Base-by-base conservation (phyloP, 2,113 vertebrate species). In the Gallinago paraguaiae region DNA sequence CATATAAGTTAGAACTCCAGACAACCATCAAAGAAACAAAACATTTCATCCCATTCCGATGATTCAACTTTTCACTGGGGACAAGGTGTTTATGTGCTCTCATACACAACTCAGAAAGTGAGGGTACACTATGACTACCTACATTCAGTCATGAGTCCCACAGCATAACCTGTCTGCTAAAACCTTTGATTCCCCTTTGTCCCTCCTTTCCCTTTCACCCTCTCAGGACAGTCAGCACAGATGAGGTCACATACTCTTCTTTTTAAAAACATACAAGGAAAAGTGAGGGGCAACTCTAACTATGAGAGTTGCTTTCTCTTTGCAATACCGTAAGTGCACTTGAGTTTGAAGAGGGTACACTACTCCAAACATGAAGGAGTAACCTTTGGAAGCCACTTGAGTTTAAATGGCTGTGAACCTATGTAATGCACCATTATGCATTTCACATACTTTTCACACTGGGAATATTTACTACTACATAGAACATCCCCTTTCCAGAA, bases 141-240 rank as follows among this genome's bases (percentile, higher is more conserved):
- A 51, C 19, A 60, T 5, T 28, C 28, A 51, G 14, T 28, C 13
- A 4, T 0, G 0, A 72, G 35, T 39, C 10, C 61, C 19, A 56
- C 7, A 92, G 48, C 27, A 60, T 4, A 64, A 69, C 10, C 20
- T 19, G 7, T 7, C 1, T 0, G 23, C 27, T 59, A 50, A 23
- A 19, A 63, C 10, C 41, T 60, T 46, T 43, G 15, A 28, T 23
- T 69, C 7, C 30, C 7, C 5, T 17, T 74, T 53, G 8, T 54
- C 30, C 22, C 20, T 65, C 30, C 25, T n/a, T 65, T 37, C 68
- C 24, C 7, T 51, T 82, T 15, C 77, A 79, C 17, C 18, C 17
- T 10, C 48, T 68, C 50, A 80, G 79, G 85, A 51, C 5, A 76
- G 59, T 2, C 5, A 2, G 43, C 30, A 50, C 5, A 83, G 39